Evolutionary conservation across 2,888 invertebrate species (phyloP), one percentile per base, ranked within the genome.

Genomic region (Xanthorhoe designata): DNA sequence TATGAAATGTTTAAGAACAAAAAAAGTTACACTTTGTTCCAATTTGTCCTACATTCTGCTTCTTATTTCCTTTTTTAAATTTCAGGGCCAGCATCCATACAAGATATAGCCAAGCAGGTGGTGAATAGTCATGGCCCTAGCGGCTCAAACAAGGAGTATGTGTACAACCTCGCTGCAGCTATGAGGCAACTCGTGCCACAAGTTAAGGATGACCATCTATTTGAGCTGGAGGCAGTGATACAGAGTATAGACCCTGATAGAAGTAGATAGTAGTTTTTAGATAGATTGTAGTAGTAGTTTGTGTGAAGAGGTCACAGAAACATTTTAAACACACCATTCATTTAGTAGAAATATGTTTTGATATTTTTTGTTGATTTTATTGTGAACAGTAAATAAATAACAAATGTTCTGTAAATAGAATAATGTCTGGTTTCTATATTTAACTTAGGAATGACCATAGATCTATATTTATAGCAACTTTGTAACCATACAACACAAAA

Each of bases 61-160:
- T 29, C 18, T 52, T 5, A 45, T 18, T 45, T 61, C 56, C 24
- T 45, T 7, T 32, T 92, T 90, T 90, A 96, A 77, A 24, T 32
- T 32, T 32, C 7, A 32, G 98, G 97, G 1, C 95, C 95, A 70
- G 96, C 97, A n/a, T 94, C 96, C 74, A 85, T 97, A 67, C 94
- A 96, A 60, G 94, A 94, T 7, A 97, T 99, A 76, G 98, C 98
- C 0, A 88, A 94, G 45, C 97, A 98, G 89, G 96, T 99, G 42
- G 92, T 95, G 24, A 90, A 89, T 18, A 94, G 96, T 13, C 89
- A 92, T 17, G 99, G 99, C 0, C 97, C 97, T 0, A 98, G 98
- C 85, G 99, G 99, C 0, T 87, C 96, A 0, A 99, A 99, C 86
- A 95, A 96, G 49, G 99, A 99, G 78, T 99, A 99, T 94, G 94